Evolutionary conservation across 2,797 vertebrate genomes (phyloP).

Genomic region (Danio tinwini): DNA sequence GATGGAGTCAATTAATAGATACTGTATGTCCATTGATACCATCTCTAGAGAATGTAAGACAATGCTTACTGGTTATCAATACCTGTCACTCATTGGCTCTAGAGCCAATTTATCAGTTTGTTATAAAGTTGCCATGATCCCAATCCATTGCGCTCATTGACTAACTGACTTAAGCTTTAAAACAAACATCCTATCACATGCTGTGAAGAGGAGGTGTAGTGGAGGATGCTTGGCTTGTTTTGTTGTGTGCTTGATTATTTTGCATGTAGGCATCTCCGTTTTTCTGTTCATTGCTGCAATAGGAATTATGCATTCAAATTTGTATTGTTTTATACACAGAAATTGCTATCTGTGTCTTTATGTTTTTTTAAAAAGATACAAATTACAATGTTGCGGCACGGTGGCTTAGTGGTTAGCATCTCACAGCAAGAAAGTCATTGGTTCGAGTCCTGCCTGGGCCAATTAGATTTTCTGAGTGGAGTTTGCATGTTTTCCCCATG

Average conservation of each 20-base stretch:
- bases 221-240: constrained; percentile 11
- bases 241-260: not conserved
- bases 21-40: constrained; percentile 21
- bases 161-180: constrained; percentile 21
- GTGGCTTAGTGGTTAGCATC: too few species aligned
- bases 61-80: constrained; percentile 25
- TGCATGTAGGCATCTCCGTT: not conserved
- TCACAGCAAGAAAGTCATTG: too few species aligned
- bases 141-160: constrained; percentile 23
- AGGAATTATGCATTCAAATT: not conserved
- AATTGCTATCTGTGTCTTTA: not conserved
- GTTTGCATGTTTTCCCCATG: too few species aligned
- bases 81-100: constrained; percentile 21
- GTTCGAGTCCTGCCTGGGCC: too few species aligned
- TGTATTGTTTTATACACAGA: not conserved
- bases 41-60: constrained; percentile 22
- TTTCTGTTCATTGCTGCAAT: not conserved
- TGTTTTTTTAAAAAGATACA: not conserved
- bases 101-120: constrained; percentile 30
- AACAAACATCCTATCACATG: not conserved
- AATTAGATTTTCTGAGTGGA: too few species aligned
- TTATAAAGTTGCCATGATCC: constrained; percentile 28
- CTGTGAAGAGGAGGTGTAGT: constrained; percentile 22
- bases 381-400: too few species aligned
- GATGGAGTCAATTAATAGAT: constrained; percentile 32